Evolutionary conservation across 1,140 invertebrate genomes (phyloP).

Genomic region (Danaus melanippus): DNA sequence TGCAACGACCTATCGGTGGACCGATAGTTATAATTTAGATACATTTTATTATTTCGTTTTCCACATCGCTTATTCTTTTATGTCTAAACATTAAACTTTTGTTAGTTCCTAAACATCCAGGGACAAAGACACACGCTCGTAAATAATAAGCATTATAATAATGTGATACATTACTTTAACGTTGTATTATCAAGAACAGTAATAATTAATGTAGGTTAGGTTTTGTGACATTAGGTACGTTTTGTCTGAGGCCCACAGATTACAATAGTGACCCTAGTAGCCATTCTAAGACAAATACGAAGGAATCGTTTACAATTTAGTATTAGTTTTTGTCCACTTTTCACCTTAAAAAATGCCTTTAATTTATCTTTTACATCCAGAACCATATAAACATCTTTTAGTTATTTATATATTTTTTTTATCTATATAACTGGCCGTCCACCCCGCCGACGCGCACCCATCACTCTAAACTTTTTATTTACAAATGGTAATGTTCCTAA

Average conservation of each 20-base stretch:
- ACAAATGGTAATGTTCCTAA: conserved; percentile 73
- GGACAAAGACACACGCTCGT: conserved; percentile 73
- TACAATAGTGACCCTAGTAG: conserved; percentile 66
- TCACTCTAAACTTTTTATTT: conserved; percentile 67
- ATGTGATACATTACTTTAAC: conserved; percentile 69
- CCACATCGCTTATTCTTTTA: conserved; percentile 50
- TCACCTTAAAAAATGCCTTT: conserved; percentile 63
- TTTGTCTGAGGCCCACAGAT: conserved; percentile 66
- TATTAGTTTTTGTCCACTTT: conserved; percentile 41
- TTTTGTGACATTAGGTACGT: conserved; percentile 57
- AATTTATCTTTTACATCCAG: conserved; percentile 71
- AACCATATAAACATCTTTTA: conserved; percentile 73
- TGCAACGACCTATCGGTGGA: conserved; percentile 26
- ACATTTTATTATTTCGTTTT: conserved; percentile 36
- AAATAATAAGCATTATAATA: conserved; percentile 74
- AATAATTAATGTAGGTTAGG: conserved; percentile 71
- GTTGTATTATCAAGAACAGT: conserved; percentile 69
- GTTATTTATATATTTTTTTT: conserved; percentile 73
- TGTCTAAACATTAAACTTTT: conserved; percentile 70
- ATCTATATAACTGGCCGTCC: conserved; percentile 63
- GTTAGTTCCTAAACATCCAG: conserved; percentile 70
- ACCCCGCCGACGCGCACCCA: conserved; percentile 40
- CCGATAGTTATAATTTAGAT: conserved; percentile 44
- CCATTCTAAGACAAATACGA: conserved; percentile 67
- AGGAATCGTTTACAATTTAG: conserved; percentile 56